Base-by-base conservation (phyloP, 2,113 vertebrate genomes). In the Bos indicus region DNA sequence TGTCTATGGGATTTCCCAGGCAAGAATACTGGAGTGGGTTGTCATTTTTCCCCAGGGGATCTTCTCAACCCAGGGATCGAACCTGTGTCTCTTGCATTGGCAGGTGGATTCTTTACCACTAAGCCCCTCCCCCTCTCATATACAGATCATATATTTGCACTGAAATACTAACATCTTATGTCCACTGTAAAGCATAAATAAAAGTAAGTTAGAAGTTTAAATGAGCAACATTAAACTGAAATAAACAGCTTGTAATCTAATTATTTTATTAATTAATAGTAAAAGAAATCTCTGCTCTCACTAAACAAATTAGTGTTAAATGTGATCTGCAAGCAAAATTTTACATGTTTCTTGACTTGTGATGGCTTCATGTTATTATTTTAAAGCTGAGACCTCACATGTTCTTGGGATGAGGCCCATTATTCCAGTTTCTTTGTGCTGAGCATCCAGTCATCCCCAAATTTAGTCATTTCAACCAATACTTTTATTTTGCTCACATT, bases 261-360 rank as follows among this genome's bases (percentile, higher is more conserved):
- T 40, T 78, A 59, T 48, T 98, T 96, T 97, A 33, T 95, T 77
- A 97, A 98, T 97, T 97, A 33, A 26, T 59, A 14, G 15, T 23
- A 26, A 17, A 88, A 78, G 57, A 67, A 48, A 56, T 7, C 33
- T 80, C 23, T 88, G n/a, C 78, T 43, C 28, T 88, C 62, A 62
- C 15, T 62, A 64, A 74, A 56, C 14, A 51, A 28, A 57, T 85
- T 28, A 74, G 16, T 59, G 59, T 74, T 90, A 56, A 71, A n/a
- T 52, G 81, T 48, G 43, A 82, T 15, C 52, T 82, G 1, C 60
- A 82, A 36, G 10, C 51, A 81, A 54, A 86, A 26, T 60, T 86
- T 93, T 86, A 54, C 17, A 36, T 43, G 9, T n/a, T 89, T 83
- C 23, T 30, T 40, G 30, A 60, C 23, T 80, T 57, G 14, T 43